Evolutionary conservation across 1,140 invertebrate genomes (phyloP), one percentile per base, ranked within the genome.

Genomic region (Ostrea denselamellosa): DNA sequence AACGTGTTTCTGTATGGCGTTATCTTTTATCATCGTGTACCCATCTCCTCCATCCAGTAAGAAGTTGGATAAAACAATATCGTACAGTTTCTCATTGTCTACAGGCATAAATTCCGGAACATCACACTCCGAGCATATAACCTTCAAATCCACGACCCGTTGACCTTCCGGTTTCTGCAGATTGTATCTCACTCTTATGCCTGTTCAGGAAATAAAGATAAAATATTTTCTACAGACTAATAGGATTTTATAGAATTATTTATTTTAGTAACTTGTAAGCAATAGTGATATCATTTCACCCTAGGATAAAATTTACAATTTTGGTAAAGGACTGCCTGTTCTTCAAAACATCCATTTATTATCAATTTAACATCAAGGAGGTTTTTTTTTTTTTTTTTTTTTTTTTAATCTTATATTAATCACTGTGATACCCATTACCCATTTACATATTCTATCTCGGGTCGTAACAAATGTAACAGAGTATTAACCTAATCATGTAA

Each of bases 11-110:
- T 86, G 82, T 28, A 90, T 85, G 14, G 88, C 86, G n/a, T 90
- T 87, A 17, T 88, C 85, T 34, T 51, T 87, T 12, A 92, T 90
- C 92, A 96, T 94, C 0, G 71, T 83, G 86, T 95, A 96, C 0
- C 96, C 96, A 91, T 97, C 97, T 19, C 97, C 97, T 12, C 97
- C 97, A 3, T 94, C 92, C 1, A 96, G 95, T 12, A 97, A 92
- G 91, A 96, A 97, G 85, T 95, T 95, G 68, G 96, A 95, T 34
- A 96, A 94, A 5, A 92, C 71, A 0, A 92, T 53, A 12, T 88
- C 86, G 86, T 92, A 92, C 25, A 87, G 65, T 65, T 88, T 88
- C 7, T 52, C 17, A 51, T 83, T 53, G 8, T 95, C 53, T 25
- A 92, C 58, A 0, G 53, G 52, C 34, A 87, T 86, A 56, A 85